Evolutionary conservation across 2,797 vertebrate species (phyloP).

Genomic region (Ispidina lecontei): DNA sequence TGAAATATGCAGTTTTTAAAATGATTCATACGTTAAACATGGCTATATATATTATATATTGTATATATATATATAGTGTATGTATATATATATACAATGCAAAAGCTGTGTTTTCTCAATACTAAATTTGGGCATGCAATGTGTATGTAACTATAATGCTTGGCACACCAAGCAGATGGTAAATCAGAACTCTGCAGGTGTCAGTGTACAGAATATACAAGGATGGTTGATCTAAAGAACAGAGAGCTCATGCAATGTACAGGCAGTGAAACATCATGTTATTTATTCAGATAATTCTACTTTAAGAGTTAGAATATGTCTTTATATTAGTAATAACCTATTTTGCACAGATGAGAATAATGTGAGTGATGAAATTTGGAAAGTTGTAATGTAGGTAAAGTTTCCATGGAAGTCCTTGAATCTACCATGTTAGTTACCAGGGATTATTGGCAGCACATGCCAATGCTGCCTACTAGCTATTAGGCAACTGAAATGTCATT

Average conservation of each 20-base stretch:
- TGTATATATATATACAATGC: background rate
- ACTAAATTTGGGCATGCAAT: background rate
- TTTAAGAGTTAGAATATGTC: background rate
- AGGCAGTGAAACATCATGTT: background rate
- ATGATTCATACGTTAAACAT: background rate
- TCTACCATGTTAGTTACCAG: background rate
- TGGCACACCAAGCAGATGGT: background rate
- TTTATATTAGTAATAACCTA: background rate
- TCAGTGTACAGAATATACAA: background rate
- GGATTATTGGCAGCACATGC: background rate
- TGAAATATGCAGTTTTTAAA: background rate
- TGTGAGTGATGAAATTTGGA: background rate
- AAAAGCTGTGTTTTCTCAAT: background rate
- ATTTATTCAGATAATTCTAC: background rate
- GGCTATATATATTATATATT: no score
- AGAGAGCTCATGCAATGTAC: background rate
- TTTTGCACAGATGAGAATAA: background rate
- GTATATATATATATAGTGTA: no score
- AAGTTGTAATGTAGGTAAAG: background rate
- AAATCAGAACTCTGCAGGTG: background rate
- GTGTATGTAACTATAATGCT: background rate
- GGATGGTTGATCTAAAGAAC: background rate
- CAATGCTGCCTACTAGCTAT: background rate
- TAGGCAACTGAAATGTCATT: background rate
- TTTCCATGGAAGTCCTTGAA: background rate